phyloP scores from a whole-genome alignment of 2,113 vertebrate genomes.

The Hippocampus mohnikei region DNA sequence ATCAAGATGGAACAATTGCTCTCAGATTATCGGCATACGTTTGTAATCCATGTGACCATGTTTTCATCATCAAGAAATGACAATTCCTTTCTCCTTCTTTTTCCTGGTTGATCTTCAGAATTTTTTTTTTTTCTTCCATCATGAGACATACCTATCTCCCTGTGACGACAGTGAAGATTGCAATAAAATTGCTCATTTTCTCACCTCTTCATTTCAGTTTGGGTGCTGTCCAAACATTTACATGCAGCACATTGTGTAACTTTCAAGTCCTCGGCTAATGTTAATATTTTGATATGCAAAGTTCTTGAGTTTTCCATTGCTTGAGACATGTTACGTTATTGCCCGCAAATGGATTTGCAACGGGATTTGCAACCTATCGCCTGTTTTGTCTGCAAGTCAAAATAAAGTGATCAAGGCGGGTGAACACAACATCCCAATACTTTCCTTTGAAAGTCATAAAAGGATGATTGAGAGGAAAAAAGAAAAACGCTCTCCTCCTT shows the following conservation, averaged over 20 bases:
- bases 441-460: no score
- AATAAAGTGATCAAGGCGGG: no score
- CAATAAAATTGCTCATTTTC: neutral
- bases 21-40: no score
- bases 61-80: no score
- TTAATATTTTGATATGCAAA: neutral
- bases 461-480: no score
- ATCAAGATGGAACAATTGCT: no score
- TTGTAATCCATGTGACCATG: no score
- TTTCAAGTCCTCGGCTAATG: neutral
- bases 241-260: neutral
- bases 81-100: neutral
- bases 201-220: neutral
- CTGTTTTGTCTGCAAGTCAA: neutral
- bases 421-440: no score
- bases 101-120: neutral
- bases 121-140: neutral
- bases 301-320: neutral
- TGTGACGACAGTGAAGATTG: neutral
- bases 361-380: neutral
- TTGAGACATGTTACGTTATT: neutral
- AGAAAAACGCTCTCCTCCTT: no score
- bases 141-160: neutral
- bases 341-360: conserved; percentile 1
- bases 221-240: neutral